Percentiles rank a stretch among this genome's conserved stretches.
Conservation (phyloP, 2,888 invertebrate species). For the Eupithecia subumbrata region DNA sequence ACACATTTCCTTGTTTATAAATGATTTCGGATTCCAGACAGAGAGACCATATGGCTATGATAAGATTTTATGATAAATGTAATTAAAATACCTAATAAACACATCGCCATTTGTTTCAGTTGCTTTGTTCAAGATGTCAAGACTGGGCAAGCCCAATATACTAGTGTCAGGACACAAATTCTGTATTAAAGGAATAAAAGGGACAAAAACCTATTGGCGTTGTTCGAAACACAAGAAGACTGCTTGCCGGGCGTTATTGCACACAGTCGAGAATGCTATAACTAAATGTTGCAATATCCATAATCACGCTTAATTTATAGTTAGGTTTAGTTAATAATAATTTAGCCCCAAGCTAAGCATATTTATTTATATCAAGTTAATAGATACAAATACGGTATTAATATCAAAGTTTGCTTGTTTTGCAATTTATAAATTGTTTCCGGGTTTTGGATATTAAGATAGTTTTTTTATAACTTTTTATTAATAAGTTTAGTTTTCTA, state of each 20-base stretch:
- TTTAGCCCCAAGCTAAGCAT: too few relatives aligned
- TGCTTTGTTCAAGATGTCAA: slow-evolving; percentile 43
- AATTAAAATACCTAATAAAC: not conserved
- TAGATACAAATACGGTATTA: not conserved
- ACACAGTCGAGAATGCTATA: slow-evolving; percentile 37
- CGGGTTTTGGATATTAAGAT: too few relatives aligned
- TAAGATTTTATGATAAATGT: not conserved
- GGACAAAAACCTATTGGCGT: slow-evolving; percentile 52
- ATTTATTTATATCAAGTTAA: not conserved
- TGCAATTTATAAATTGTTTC: too few relatives aligned
- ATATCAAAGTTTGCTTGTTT: not conserved
- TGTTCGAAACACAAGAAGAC: slow-evolving; percentile 42
- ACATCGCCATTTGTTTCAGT: slow-evolving; percentile 37
- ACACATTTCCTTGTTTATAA: not conserved
- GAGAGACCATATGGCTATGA: not conserved
- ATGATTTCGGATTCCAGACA: not conserved
- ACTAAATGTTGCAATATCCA: slow-evolving; percentile 33
- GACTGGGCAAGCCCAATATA: slow-evolving; percentile 51
- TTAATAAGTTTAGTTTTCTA: not conserved
- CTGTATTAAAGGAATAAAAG: slow-evolving; percentile 46
- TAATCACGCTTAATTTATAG: slow-evolving; percentile 23
- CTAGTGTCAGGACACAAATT: slow-evolving; percentile 52
- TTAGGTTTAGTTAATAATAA: not conserved
- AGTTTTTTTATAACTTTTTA: not conserved
- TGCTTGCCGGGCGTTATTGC: slow-evolving; percentile 44